These are phyloP conservation scores for Labeo calbasu DNA, from an alignment of 2,797 vertebrate genomes.

Conservation along the genomic window DNA sequence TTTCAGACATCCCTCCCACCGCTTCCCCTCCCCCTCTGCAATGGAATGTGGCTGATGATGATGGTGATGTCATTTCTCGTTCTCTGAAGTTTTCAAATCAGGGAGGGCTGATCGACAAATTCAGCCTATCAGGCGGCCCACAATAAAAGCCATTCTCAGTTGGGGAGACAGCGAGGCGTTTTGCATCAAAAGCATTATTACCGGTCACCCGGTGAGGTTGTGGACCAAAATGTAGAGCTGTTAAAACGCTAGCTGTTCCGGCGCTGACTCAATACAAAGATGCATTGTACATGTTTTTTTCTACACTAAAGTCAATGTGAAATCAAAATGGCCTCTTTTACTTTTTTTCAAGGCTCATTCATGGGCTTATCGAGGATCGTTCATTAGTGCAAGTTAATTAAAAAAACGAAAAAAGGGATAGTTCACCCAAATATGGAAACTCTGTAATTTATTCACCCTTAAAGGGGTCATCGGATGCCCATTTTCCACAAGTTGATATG, in stretches of 20 bases:
- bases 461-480: too few species aligned
- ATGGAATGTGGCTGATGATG: slow-evolving; percentile 79
- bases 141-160: slow-evolving; percentile 73
- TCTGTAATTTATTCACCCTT: too few species aligned
- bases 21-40: slow-evolving; percentile 64
- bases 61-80: slow-evolving; percentile 79
- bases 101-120: slow-evolving; percentile 51
- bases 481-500: too few species aligned
- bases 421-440: neutral
- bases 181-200: slow-evolving; percentile 62
- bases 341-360: neutral
- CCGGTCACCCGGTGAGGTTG: slow-evolving; percentile 42
- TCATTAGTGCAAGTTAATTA: neutral
- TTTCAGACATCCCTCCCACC: slow-evolving; percentile 53
- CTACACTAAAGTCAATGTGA: neutral
- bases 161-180: slow-evolving; percentile 67
- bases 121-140: slow-evolving; percentile 49
- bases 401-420: neutral
- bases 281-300: slow-evolving; percentile 20
- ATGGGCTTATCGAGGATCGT: neutral
- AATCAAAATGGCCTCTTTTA: slow-evolving; percentile 3
- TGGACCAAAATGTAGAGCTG: slow-evolving; percentile 37
- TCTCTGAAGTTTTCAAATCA: slow-evolving; percentile 71
- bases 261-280: slow-evolving; percentile 44
- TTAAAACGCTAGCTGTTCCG: slow-evolving; percentile 50